Evolutionary conservation across 2,113 vertebrate species (phyloP).

Genomic region (Tragelaphus scriptus): DNA sequence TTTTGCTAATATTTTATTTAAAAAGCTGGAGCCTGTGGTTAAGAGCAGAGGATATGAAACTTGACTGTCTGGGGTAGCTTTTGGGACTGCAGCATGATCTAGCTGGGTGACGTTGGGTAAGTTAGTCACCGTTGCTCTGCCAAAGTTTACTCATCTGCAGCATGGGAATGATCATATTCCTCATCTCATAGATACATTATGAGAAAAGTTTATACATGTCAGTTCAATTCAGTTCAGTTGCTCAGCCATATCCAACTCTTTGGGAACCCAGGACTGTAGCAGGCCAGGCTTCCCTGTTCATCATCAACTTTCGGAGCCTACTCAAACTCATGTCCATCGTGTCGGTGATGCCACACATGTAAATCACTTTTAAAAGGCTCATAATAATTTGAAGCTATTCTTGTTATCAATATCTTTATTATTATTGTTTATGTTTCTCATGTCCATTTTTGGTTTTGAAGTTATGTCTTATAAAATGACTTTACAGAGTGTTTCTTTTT

Average conservation of each 20-base stretch:
- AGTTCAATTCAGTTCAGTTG: not conserved
- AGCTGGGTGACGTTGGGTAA: not conserved
- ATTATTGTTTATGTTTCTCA: not conserved
- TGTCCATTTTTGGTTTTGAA: not conserved
- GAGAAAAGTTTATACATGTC: not conserved
- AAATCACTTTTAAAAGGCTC: not conserved
- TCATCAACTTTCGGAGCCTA: not conserved
- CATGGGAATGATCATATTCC: not conserved
- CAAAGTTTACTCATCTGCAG: not conserved
- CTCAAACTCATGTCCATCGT: not conserved
- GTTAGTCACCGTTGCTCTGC: not conserved
- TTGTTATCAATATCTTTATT: not conserved
- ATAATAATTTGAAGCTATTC: not conserved
- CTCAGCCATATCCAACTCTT: not conserved
- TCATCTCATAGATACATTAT: not conserved
- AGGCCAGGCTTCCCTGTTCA: not conserved
- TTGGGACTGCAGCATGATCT: not conserved
- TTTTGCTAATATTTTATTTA: constrained; percentile 23
- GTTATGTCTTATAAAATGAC: not conserved
- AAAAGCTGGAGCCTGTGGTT: not conserved
- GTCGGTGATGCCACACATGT: not conserved
- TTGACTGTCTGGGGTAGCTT: not conserved
- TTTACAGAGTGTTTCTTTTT: not conserved
- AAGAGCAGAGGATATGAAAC: not conserved
- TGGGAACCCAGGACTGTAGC: not conserved